These are phyloP conservation scores for Falco columbarius DNA, from an alignment of 2,797 vertebrate species.

Conservation along the genomic window DNA sequence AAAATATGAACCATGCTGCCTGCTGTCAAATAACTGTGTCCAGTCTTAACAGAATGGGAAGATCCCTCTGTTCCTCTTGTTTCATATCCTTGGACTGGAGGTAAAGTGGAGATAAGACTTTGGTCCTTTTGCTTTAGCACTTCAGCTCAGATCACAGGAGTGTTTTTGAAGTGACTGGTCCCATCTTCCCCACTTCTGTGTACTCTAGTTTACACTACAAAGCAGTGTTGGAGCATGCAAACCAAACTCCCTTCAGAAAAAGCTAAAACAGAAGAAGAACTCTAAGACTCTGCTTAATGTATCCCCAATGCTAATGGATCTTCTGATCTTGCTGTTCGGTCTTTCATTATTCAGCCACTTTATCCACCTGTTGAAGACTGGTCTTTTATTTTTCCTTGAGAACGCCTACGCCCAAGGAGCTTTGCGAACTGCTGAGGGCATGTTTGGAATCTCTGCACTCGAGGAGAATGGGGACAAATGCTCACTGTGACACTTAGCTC, in stretches of 20 bases:
- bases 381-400: not conserved
- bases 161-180: not conserved
- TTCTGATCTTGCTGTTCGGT: not conserved
- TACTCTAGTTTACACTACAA: not conserved
- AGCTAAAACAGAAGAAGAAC: not conserved
- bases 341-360: not conserved
- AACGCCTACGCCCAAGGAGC: not conserved
- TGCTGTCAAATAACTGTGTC: not conserved
- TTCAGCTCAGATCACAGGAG: not conserved
- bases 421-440: not conserved
- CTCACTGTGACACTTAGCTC: not conserved
- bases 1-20: not conserved
- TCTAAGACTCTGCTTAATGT: not conserved
- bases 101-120: not conserved
- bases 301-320: not conserved
- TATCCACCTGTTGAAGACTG: not conserved
- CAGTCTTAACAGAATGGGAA: not conserved
- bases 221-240: not conserved
- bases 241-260: not conserved
- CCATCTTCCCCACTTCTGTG: fast-evolving
- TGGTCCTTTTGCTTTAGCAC: not conserved
- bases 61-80: not conserved
- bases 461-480: not conserved
- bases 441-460: not conserved
- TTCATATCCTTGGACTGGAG: not conserved